phyloP scores from a whole-genome alignment of 2,888 invertebrate genomes.

The Drosophila cognata region DNA sequence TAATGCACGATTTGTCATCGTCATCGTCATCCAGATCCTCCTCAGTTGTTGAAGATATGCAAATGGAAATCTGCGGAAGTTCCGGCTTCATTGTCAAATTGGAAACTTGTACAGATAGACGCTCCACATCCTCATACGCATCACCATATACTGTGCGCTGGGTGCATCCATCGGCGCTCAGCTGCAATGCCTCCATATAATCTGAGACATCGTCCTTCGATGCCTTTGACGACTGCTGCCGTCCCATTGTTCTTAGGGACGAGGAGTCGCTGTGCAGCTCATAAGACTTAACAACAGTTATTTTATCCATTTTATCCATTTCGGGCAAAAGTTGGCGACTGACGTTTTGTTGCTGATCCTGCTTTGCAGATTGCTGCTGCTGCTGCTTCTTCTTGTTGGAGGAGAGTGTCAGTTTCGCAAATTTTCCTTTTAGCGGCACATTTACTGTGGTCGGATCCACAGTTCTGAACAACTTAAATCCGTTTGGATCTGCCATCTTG shows the following conservation, averaged over 20 bases:
- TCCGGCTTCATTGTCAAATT: constrained; percentile 57
- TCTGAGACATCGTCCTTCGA: constrained; percentile 43
- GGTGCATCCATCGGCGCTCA: constrained; percentile 65
- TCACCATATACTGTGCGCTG: constrained; percentile 30
- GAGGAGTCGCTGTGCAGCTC: constrained; percentile 54
- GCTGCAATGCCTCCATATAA: constrained; percentile 78
- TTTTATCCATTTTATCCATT: constrained; percentile 51
- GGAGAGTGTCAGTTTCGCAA: constrained; percentile 83
- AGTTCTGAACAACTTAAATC: constrained; percentile 77
- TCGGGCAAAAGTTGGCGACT: constrained; percentile 70
- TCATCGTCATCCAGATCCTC: constrained; percentile 26
- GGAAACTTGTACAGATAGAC: constrained; percentile 67
- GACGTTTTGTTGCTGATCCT: constrained; percentile 30
- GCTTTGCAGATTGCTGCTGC: constrained; percentile 7
- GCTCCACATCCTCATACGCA: constrained; percentile 45
- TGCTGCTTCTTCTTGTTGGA: constrained; percentile 62
- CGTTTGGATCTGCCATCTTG: constrained; percentile 71
- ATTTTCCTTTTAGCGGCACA: constrained; percentile 80
- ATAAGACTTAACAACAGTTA: constrained; percentile 2
- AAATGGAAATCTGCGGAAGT: constrained; percentile 44
- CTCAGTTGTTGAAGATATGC: constrained; percentile 54
- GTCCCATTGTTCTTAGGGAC: constrained; percentile 6
- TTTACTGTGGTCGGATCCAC: constrained; percentile 82
- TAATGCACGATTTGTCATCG: constrained; percentile 55
- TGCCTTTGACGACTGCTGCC: constrained; percentile 10